Conservation (phyloP, 2,888 invertebrate genomes). For the Stenchaetothrips biformis region DNA sequence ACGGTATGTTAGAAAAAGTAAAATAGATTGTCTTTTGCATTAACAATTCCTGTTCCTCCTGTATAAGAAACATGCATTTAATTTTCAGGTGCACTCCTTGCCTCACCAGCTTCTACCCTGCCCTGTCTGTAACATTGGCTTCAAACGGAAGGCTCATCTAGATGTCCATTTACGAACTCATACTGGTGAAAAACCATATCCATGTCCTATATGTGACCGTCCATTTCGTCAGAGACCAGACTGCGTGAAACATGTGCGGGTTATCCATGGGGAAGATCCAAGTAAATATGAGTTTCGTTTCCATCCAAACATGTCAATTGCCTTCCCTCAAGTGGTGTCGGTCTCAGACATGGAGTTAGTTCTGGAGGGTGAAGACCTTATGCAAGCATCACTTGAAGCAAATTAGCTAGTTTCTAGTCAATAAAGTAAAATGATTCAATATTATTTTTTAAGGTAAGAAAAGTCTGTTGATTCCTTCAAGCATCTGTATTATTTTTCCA, state of each 20-base stretch:
- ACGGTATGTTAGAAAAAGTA: background rate
- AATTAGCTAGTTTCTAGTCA: background rate
- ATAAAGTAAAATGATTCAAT: background rate
- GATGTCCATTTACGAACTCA: background rate
- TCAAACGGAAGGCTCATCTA: background rate
- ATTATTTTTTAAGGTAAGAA: too few species aligned
- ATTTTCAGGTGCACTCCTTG: background rate
- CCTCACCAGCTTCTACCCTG: slow-evolving; percentile 6
- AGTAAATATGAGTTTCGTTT: background rate
- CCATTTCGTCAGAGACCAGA: background rate
- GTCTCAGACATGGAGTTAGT: background rate
- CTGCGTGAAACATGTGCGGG: background rate
- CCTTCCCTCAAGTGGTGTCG: background rate
- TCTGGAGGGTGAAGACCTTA: background rate
- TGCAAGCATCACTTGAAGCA: background rate
- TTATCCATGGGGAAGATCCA: slow-evolving; percentile 7
- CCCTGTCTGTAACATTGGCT: background rate
- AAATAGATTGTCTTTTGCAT: background rate
- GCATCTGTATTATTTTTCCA: too few species aligned
- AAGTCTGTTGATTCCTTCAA: too few species aligned
- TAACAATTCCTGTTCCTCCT: background rate
- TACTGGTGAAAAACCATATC: slow-evolving; percentile 1
- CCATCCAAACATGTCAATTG: background rate
- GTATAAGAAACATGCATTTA: background rate
- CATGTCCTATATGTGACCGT: background rate